Evolutionary conservation across 2,113 vertebrate genomes (phyloP), one percentile per base, ranked within the genome.

Genomic region (Porphyrio hochstetteri): DNA sequence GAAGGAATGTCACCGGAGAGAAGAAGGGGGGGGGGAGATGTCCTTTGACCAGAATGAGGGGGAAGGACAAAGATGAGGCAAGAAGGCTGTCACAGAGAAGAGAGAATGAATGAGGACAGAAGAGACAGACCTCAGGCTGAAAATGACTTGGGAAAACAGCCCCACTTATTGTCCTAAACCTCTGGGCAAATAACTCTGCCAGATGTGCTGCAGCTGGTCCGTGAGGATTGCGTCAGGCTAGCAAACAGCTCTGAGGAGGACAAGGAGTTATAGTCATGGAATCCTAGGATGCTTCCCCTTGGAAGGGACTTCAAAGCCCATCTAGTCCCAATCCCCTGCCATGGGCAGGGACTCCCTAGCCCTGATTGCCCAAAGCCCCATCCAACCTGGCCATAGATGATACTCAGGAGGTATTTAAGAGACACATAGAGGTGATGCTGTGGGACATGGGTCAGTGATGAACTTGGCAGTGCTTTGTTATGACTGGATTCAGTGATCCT

Each of bases 241-340:
- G 9, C 0, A 2, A 68, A 31, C 4, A 2, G 4, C 16, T 53
- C 9, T 0, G 1, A 27, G 36, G 52, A 53, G 23, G 33, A 69
- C 11, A 11, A 52, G 31, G 52, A 59, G 16, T 5, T 33, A 19
- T 33, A 24, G 36, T 52, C 50, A 52, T 13, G 24, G 50, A 52
- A 50, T 50, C 48, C 20, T 50, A 24, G 50, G 24, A 52, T 53
- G 23, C 25, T 53, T 53, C 25, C 7, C 7, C 7, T 28, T 15
- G 52, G 13, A 27, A 28, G 52, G 52, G 52, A 53, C 52, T 25
- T 53, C 24, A 28, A 27, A 28, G 25, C 52, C 52, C 24, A 28
- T 53, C 25, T 53, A 53, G 52, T 53, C 27, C 52, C 52, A 53
- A 16, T 9, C 52, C 52, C 52, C 27, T 53, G 25, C 13, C 25